These are phyloP conservation scores for Mallotus villosus DNA, from an alignment of 2,797 vertebrate species.

Conservation along the genomic window DNA sequence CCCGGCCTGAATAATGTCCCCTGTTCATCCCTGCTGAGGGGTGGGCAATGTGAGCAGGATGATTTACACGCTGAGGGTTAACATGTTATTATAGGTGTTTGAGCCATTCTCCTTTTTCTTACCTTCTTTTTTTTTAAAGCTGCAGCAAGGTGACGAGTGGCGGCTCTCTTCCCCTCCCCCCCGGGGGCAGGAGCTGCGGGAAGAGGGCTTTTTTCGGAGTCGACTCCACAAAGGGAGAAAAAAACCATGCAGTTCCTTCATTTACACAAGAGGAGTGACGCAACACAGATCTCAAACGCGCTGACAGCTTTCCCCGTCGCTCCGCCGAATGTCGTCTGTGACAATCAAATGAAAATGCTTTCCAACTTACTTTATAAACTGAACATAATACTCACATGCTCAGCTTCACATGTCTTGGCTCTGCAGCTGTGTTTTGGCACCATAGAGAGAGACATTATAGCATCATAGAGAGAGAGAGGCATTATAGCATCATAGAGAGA, in stretches of 20 bases:
- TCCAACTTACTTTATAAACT: neutral
- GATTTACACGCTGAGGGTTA: neutral
- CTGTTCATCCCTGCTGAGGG: constrained; percentile 29
- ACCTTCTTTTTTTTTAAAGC: neutral
- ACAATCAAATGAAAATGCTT: constrained; percentile 6
- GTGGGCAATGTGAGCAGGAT: neutral
- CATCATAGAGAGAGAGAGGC: too few relatives aligned
- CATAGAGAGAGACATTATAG: too few relatives aligned
- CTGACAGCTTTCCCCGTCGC: neutral
- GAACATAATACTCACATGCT: neutral
- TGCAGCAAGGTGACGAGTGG: neutral
- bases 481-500: too few relatives aligned
- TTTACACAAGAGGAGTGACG: neutral
- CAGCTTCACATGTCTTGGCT: too few relatives aligned
- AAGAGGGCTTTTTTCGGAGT: neutral
- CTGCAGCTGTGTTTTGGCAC: too few relatives aligned
- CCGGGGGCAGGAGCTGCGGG: neutral
- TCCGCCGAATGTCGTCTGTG: neutral
- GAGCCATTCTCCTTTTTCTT: neutral
- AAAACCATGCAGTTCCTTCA: neutral
- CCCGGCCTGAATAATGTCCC: constrained; percentile 40
- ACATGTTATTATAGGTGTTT: constrained; percentile 19
- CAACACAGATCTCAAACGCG: neutral
- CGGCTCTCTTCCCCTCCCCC: neutral
- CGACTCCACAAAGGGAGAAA: too few relatives aligned